Evolutionary conservation across 2,797 vertebrate species (phyloP).

Genomic region (Eulemur rubriventer): DNA sequence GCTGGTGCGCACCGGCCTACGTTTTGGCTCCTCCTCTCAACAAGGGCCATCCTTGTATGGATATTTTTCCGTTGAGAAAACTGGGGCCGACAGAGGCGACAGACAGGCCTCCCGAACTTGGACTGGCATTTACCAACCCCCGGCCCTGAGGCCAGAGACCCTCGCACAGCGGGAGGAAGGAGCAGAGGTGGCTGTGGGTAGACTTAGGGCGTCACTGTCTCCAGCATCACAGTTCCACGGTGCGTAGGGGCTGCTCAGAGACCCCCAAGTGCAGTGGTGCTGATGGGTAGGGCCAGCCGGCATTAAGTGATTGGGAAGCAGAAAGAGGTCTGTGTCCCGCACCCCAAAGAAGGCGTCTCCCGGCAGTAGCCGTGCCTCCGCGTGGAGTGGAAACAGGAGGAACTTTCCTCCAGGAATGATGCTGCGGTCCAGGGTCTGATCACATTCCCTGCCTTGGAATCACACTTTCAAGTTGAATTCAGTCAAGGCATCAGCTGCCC

Average conservation of each 20-base stretch:
- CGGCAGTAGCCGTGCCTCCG: too few species aligned
- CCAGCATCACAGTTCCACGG: rapidly evolving
- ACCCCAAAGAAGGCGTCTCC: neutral
- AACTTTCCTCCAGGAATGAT: too few species aligned
- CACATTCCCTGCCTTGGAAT: rapidly evolving
- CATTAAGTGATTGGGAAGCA: rapidly evolving
- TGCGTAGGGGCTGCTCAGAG: neutral
- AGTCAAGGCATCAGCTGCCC: neutral
- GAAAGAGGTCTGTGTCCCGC: neutral
- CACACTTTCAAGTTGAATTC: too few species aligned
- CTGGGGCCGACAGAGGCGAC: neutral
- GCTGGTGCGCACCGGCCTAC: neutral
- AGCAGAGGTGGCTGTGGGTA: neutral
- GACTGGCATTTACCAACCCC: rapidly evolving
- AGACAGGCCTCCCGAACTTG: neutral
- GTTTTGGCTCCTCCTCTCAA: neutral
- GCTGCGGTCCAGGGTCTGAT: rapidly evolving
- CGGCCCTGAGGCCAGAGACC: neutral
- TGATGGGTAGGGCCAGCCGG: neutral
- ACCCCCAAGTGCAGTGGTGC: neutral
- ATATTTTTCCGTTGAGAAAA: neutral
- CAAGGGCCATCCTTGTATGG: neutral
- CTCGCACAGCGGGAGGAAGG: rapidly evolving
- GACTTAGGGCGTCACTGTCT: rapidly evolving
- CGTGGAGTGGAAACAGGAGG: rapidly evolving